These are phyloP conservation scores for Miltochrista miniata DNA, from an alignment of 2,888 invertebrate species.

Conservation along the genomic window DNA sequence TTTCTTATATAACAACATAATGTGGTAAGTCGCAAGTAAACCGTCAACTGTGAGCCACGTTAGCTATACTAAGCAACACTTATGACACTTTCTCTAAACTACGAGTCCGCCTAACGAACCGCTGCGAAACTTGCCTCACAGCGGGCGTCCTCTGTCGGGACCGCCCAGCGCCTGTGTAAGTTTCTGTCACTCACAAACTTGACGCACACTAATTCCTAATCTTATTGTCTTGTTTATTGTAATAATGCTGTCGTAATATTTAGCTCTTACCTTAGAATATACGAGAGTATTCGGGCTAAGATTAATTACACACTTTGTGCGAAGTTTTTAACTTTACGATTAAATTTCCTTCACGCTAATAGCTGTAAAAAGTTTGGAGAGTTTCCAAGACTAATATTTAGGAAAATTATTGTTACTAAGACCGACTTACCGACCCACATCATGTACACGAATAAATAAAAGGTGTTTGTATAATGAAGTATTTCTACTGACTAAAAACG, in stretches of 20 bases:
- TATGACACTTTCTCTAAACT: conserved; percentile 14
- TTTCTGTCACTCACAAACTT: conserved; percentile 19
- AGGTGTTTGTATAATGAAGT: too few species aligned
- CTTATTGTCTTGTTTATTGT: conserved; percentile 30
- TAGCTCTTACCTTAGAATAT: conserved; percentile 16
- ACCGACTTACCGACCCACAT: too few species aligned
- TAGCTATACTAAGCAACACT: not conserved
- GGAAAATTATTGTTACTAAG: too few species aligned
- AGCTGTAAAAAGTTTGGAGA: conserved; percentile 3
- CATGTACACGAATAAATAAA: too few species aligned
- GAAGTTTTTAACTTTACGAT: conserved; percentile 18
- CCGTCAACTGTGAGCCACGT: not conserved
- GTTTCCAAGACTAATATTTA: too few species aligned
- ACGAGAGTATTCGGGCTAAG: conserved; percentile 15
- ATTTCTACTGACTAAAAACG: too few species aligned
- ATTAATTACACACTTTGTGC: conserved; percentile 9
- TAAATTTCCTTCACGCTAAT: conserved; percentile 1
- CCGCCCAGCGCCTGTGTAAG: conserved; percentile 8
- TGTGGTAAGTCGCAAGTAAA: too few species aligned
- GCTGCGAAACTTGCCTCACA: conserved; percentile 20
- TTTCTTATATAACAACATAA: too few species aligned
- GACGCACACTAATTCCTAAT: conserved; percentile 25
- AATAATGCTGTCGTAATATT: conserved; percentile 30
- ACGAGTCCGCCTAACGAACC: conserved; percentile 26
- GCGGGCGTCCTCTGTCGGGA: not conserved